Evolutionary conservation across 1,140 invertebrate species (phyloP), one percentile per base, ranked within the genome.

Genomic region (Heterodera carotae): DNA sequence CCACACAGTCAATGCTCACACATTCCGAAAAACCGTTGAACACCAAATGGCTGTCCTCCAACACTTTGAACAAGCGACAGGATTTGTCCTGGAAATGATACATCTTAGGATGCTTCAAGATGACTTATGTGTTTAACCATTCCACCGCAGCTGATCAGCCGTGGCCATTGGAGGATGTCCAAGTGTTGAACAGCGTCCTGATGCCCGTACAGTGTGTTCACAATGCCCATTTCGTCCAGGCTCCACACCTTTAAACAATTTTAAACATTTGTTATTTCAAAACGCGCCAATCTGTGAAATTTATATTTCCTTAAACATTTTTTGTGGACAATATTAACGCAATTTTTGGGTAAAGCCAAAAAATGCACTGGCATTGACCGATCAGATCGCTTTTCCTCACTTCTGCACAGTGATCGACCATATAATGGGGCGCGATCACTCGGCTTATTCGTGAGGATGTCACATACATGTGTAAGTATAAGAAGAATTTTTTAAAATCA

Each of bases 181-280:
- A 82, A n/a, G 56, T 82, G 82, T 8, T 43, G 43, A 64, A 82
- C 70, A 18, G 22, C 36, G 66, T 83, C 81, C 68, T 82, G 66
- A 31, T 79, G 78, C n/a, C 78, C 78, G 71, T 79, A 79, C 27
- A 79, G 56, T 27, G 68, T 82, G 33, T 82, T 79, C 48, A 83
- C 71, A 36, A 80, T 79, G 22, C 81, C 81, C 81, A 82, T 82
- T 69, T 82, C 80, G 27, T 83, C 78, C 31, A 84, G 31, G 67
- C 84, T 77, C 81, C 81, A 82, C 34, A 74, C 67, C 82, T 84
- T 22, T 62, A 82, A 76, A 68, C 6, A 66, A 62, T 39, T 12
- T 8, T 8, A 43, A 12, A 43, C 39, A 43, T 6, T 68, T 66
- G 29, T 68, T 43, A 68, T 22, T 22, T n/a, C 64, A 72, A 72